Evolutionary conservation across 2,797 vertebrate genomes (phyloP).

Genomic region (Sciurus vulgaris): DNA sequence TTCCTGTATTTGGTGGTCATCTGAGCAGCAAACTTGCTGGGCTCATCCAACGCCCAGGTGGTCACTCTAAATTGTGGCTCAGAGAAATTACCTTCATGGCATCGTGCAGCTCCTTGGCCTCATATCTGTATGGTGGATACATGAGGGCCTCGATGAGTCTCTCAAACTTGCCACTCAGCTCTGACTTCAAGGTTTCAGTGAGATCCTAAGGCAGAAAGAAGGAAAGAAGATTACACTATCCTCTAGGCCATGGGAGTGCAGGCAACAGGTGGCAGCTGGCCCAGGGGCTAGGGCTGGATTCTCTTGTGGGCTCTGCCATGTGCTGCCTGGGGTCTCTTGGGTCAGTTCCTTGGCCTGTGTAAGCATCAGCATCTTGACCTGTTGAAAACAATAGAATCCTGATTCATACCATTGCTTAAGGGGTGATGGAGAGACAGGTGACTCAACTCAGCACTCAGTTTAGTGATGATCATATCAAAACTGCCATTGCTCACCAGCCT

Average conservation of each 20-base stretch:
- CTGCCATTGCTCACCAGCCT: background rate
- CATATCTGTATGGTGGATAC: constrained; percentile 84
- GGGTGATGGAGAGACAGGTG: background rate
- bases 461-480: background rate
- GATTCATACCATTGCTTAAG: background rate
- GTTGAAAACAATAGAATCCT: rapidly evolving
- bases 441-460: background rate
- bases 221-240: background rate
- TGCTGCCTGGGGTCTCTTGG: background rate
- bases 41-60: background rate
- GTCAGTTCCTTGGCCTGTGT: background rate
- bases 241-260: no score
- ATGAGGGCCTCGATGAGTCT: constrained; percentile 87
- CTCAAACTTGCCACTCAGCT: constrained; percentile 87
- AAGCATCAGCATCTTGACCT: background rate
- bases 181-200: constrained; percentile 86
- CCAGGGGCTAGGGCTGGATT: background rate
- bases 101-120: constrained; percentile 87
- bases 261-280: background rate
- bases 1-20: background rate
- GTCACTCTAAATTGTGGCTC: background rate
- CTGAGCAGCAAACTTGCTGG: background rate
- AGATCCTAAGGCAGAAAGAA: constrained; percentile 82
- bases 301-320: rapidly evolving
- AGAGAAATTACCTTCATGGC: constrained; percentile 85